Evolutionary conservation across 1,140 invertebrate species (phyloP), one percentile per base, ranked within the genome.

Genomic region (Cyclargus thomasi): DNA sequence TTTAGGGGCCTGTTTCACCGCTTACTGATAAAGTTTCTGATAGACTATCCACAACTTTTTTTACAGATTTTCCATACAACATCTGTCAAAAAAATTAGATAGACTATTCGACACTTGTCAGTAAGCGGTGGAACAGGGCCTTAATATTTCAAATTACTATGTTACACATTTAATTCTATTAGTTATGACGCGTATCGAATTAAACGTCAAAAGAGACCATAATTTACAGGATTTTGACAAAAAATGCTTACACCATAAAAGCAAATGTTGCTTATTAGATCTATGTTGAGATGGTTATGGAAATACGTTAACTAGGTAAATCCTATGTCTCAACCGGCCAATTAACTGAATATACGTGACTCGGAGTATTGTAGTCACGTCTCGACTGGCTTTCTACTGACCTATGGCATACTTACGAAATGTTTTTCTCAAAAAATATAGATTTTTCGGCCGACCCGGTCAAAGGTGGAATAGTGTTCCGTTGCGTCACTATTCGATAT

Each of bases 351-450:
- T 14, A 63, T 71, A 78, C 74, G 74, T 78, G 76, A 78, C 64
- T 47, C 39, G 2, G 39, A 16, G 11, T 70, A 66, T 59, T 65
- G 63, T 11, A 65, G 72, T 76, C 75, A 77, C 73, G 72, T 79
- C 71, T 72, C 69, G 70, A 76, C 68, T 62, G 76, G 67, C 81
- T 84, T 84, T 86, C 80, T 84, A 75, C 73, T 82, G 79, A 86
- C 82, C 82, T 78, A 70, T 76, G 82, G 59, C 80, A 82, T 64
- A 76, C 71, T 86, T 83, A 79, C 73, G 72, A 74, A 83, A 86
- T 70, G 21, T 65, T 69, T 81, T 80, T 80, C 78, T 68, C 62
- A 74, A 74, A 79, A 85, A 85, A 82, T 77, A 72, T 73, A 77
- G 62, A 79, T 78, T 76, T 79, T 76, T 71, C 64, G 75, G 70